Conservation (phyloP, 2,888 invertebrate species). For the Dryocosmus kuriphilus region DNA sequence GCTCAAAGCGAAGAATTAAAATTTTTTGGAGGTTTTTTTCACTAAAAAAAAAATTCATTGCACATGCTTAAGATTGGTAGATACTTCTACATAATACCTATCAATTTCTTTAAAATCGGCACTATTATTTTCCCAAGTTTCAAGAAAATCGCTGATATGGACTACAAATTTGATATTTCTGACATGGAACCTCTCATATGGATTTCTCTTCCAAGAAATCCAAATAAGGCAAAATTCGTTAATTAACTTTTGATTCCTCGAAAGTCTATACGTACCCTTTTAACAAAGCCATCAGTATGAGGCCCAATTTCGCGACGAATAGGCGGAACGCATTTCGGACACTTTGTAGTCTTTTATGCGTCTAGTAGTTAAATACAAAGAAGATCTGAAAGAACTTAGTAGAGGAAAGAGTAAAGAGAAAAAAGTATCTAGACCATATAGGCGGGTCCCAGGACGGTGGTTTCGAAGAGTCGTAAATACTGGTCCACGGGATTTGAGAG, state of each 20-base stretch:
- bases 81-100: too few species aligned
- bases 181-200: too few species aligned
- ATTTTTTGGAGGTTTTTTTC: too few species aligned
- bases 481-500: constrained; percentile 71
- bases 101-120: too few species aligned
- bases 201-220: constrained; percentile 29
- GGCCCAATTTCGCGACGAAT: constrained; percentile 29
- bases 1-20: too few species aligned
- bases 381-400: constrained; percentile 55
- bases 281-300: constrained; percentile 29
- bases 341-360: constrained; percentile 74
- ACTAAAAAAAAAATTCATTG: too few species aligned
- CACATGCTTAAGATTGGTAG: too few species aligned
- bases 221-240: constrained; percentile 18
- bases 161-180: background rate
- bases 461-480: constrained; percentile 72
- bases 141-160: too few species aligned
- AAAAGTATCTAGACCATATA: constrained; percentile 63
- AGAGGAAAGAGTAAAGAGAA: constrained; percentile 44
- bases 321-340: constrained; percentile 53
- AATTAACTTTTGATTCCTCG: constrained; percentile 37
- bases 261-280: constrained; percentile 14
- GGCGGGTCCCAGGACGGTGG: constrained; percentile 56
- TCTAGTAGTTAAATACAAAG: constrained; percentile 67
- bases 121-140: too few species aligned